Evolutionary conservation across 2,113 vertebrate genomes (phyloP).

Genomic region (Oxyura jamaicensis): DNA sequence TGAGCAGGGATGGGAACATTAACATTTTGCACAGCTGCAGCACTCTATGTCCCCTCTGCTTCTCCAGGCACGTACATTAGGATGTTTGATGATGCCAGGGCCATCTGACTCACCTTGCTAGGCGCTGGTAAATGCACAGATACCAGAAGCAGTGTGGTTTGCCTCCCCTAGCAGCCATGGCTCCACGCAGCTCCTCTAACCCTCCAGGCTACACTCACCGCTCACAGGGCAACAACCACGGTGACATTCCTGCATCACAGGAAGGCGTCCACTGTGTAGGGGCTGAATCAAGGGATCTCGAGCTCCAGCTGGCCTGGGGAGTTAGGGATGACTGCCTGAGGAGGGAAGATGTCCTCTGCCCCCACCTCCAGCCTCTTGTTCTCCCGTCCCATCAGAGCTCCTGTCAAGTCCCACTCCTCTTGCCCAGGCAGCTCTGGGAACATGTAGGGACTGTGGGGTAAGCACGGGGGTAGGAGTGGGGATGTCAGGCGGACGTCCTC

Average conservation of each 20-base stretch:
- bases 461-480: slow-evolving; percentile 24
- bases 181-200: not conserved
- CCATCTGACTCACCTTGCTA: not conserved
- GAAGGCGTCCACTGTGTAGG: not conserved
- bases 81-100: not conserved
- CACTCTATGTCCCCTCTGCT: not conserved
- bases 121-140: not conserved
- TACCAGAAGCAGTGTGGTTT: not conserved
- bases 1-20: not conserved
- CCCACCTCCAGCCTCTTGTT: not conserved
- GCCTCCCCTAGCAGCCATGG: not conserved
- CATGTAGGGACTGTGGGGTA: not conserved
- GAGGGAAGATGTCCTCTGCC: not conserved
- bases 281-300: not conserved
- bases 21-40: not conserved
- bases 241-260: not conserved
- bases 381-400: not conserved
- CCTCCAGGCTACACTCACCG: not conserved
- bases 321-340: not conserved
- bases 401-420: not conserved
- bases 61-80: not conserved
- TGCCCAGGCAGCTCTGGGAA: not conserved
- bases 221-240: not conserved
- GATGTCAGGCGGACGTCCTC: slow-evolving; percentile 24
- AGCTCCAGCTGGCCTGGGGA: not conserved